Base-by-base conservation (phyloP, 2,113 vertebrate genomes). In the Paradoxurus hermaphroditus region DNA sequence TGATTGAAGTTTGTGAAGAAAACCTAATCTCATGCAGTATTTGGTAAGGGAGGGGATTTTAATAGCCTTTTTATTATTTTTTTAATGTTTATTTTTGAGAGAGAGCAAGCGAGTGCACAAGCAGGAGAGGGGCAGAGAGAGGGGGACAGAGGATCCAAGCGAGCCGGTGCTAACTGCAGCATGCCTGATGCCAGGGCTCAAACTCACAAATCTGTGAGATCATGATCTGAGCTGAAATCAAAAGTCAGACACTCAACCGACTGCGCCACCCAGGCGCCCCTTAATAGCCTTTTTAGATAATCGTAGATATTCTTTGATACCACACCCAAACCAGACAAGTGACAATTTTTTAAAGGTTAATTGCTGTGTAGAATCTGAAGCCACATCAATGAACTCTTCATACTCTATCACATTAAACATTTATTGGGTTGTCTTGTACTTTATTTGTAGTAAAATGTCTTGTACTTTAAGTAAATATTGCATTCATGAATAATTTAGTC, bases 301-400 rank as follows among this genome's bases (percentile, higher is more conserved):
- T 73, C 91, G 15, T 89, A 85, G 46, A 13, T 97, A 81, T 85
- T 91, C n/a, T 73, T 72, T 73, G 63, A 73, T 89, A 68, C 19
- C 31, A 15, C 15, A 94, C 36, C 44, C 59, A 89, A 92, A 73
- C 36, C 36, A 84, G 36, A 49, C 36, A 92, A 68, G 36, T 89
- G 51, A 14, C 73, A 81, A 36, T 90, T 81, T 90, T 82, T 94
- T 27, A 78, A 95, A 93, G 34, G 51, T 91, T 77, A 46, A 31
- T 77, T 96, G 73, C 70, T 67, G 18, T 92, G 59, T 90, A 77
- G 65, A 90, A 86, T 77, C n/a, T 92, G 59, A 89, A 96, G 49
- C 77, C 19, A 27, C 79, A 41, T 89, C 31, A 73, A 5, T 59
- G 39, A 85, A 84, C 29, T 86, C 94, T 92, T 91, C 68, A 90